Evolutionary conservation across 2,113 vertebrate species (phyloP), one percentile per base, ranked within the genome.

Genomic region (Trematocara variabile): DNA sequence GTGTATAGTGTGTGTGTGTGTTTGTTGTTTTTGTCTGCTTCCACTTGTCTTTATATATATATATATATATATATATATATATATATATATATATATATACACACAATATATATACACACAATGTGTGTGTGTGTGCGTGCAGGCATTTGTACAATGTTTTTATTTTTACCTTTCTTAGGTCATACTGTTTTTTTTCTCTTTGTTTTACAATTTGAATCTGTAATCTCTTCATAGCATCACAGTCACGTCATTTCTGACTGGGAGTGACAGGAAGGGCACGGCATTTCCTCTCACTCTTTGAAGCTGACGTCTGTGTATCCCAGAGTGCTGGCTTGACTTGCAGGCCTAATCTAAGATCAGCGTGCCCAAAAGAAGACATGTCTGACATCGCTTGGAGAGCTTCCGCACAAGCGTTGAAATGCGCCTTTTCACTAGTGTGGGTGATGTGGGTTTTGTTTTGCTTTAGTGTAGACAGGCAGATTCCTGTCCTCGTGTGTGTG

Each of bases 251-350:
- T 92, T 77, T 90, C 85, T 52, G 85, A 85, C 68, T 79, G 91
- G 94, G 93, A 95, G 93, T 89, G 89, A 93, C 95, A 95, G 96
- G 96, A 96, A 96, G 93, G 95, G 95, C 90, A 90, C 78, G 58
- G 90, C 91, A 80, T 92, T 96, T 96, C 94, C 95, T 91, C 90
- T 80, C 10, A 20, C 84, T 77, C 94, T 96, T 96, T 96, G 91
- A 96, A 94, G 92, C 92, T 13, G 46, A 81, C 88, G 75, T 77
- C 86, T 86, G 22, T 83, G 92, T 58, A 81, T 92, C 89, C 90
- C 86, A 83, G 85, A 93, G 90, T 63, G 8, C 37, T 13, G 41
- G 83, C 87, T 82, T 87, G 77, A 91, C 86, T 88, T 85, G 85
- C 80, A 70, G 80, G 79, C 86, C 91, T 90, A 93, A 93, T 95